Evolutionary conservation across 2,113 vertebrate species (phyloP), one percentile per base, ranked within the genome.

Genomic region (Motacilla tschutschensis): DNA sequence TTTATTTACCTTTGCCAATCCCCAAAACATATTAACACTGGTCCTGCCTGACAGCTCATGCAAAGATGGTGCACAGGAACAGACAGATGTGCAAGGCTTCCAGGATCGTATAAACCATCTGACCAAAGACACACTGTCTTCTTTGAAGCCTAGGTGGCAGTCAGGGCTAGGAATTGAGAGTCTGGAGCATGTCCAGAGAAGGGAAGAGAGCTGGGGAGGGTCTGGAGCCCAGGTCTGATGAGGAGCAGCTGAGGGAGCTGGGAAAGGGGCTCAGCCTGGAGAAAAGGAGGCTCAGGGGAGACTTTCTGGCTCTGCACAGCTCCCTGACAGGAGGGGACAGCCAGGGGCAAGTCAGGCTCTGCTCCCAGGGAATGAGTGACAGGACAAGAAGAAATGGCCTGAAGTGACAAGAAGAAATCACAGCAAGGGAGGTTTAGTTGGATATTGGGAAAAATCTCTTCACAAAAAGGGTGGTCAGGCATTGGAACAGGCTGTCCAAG

Each of bases 311-410:
- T 60, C 65, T 53, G 5, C 16, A 24, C 43, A 64, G 2, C 8
- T 64, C 6, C 62, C 15, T 58, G 50, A 65, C 8, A 85, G 15
- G 50, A 71, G 36, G n/a, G 3, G 5, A 8, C 21, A 64, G 17
- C 12, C 36, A 19, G 15, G 18, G 3, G 5, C 10, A 13, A 9
- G 2, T 24, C 0, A 0, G 22, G 5, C 13, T 79, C 19, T 38
- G 4, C 44, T 79, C 19, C 11, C 25, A 54, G 3, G 19, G 2
- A 50, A 5, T 4, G 40, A 54, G 10, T 2, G 17, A 44, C 22
- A 51, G 16, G 10, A 33, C n/a, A n/a, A 72, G 58, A 38, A 2
- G 18, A 44, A 38, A 33, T 44, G 13, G 19, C 18, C 18, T 44
- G 36, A 71, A 36, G 14, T 12, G 26, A 36, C 14, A 70, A 60